phyloP scores from a whole-genome alignment of 2,888 invertebrate species.

The Macrosiphum euphorbiae region DNA sequence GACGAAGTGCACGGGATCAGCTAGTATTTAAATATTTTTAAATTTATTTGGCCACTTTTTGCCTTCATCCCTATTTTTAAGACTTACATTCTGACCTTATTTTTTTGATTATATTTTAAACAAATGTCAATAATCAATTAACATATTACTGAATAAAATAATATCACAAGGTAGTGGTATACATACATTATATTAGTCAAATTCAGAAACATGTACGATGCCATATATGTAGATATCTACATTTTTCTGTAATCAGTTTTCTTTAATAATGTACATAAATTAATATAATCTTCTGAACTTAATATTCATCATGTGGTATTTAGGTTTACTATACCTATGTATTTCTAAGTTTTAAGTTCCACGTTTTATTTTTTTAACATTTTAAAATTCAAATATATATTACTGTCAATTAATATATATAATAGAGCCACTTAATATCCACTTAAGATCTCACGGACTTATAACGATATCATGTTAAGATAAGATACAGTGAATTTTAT shows the following conservation, averaged over 20 bases:
- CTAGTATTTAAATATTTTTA: background rate
- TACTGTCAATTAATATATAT: background rate
- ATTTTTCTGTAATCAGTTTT: background rate
- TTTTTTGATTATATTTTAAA: background rate
- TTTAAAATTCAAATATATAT: background rate
- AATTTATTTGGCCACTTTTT: background rate
- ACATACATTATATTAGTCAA: background rate
- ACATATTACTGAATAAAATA: background rate
- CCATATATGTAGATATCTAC: background rate
- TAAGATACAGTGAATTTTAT: background rate
- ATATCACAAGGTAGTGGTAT: background rate
- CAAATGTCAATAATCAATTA: background rate
- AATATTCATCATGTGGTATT: background rate
- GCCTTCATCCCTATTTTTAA: background rate
- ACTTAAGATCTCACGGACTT: background rate
- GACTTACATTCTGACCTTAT: background rate
- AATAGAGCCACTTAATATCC: background rate
- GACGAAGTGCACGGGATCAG: too few relatives aligned
- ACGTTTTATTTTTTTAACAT: background rate
- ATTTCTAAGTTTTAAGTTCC: background rate
- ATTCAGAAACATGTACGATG: background rate
- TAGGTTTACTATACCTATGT: background rate
- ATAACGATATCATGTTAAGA: background rate
- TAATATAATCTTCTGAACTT: background rate
- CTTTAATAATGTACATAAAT: background rate